Conservation (phyloP, 2,113 vertebrate genomes). For the Sander vitreus region DNA sequence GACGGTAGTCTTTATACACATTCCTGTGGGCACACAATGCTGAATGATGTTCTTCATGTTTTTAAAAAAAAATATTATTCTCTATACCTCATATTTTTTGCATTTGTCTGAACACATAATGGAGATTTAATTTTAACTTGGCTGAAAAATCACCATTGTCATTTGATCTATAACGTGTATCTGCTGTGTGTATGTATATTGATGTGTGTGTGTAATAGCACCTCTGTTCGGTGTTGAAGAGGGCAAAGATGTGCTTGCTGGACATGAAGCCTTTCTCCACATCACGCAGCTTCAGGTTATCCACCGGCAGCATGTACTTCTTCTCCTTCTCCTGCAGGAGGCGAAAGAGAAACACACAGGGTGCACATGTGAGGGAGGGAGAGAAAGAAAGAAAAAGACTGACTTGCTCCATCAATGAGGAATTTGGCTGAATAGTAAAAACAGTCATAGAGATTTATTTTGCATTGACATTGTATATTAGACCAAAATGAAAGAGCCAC, state of each 20-base stretch:
- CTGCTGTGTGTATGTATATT: neutral
- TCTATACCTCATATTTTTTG: neutral
- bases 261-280: conserved; percentile 99
- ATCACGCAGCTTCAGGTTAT: conserved; percentile 96
- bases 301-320: conserved; percentile 98
- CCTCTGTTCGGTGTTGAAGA: conserved; percentile 99
- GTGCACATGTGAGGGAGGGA: neutral
- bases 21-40: conserved; percentile 85
- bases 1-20: conserved; percentile 98
- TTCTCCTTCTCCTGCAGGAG: conserved; percentile 95
- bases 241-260: conserved; percentile 98
- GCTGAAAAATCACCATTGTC: neutral
- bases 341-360: conserved; percentile 50
- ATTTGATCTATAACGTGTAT: neutral
- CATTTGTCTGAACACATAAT: neutral
- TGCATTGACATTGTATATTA: neutral
- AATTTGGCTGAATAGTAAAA: conserved; percentile 30
- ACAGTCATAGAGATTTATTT: conserved; percentile 3
- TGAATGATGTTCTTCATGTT: neutral
- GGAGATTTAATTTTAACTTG: neutral
- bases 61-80: neutral
- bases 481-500: neutral
- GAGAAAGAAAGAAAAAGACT: conserved; percentile 27
- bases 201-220: conserved; percentile 58
- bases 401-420: neutral